A percentile compares a stretch with the other conserved stretches of the same genome.
Evolutionary conservation across 1,140 invertebrate species (phyloP).

Genomic region (Helicoverpa zea): DNA sequence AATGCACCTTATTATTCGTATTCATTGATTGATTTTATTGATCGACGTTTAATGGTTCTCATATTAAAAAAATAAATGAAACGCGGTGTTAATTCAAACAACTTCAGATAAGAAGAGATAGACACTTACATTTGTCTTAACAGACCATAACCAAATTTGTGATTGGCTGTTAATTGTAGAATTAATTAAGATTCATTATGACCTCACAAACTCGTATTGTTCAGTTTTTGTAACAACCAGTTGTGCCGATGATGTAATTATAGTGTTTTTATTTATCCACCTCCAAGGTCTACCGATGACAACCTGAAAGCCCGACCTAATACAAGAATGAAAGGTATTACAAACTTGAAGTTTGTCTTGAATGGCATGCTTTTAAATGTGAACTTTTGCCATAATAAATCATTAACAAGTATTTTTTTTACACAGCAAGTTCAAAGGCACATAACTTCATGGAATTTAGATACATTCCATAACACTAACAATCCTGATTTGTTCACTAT

Average conservation of each 20-base stretch:
- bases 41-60: no score
- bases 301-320: slow-evolving; percentile 44
- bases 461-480: slow-evolving; percentile 6
- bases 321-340: slow-evolving; percentile 50
- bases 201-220: slow-evolving; percentile 9
- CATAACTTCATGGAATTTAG: slow-evolving; percentile 13
- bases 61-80: no score
- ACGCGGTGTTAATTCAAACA: no score
- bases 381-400: neutral
- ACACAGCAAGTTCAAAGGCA: slow-evolving; percentile 15
- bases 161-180: neutral
- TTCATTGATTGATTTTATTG: no score
- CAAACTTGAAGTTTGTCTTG: slow-evolving; percentile 32
- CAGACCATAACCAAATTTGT: neutral
- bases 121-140: neutral
- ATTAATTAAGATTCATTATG: slow-evolving; percentile 16
- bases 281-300: slow-evolving; percentile 45
- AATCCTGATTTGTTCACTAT: slow-evolving; percentile 18
- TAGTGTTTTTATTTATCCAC: slow-evolving; percentile 47
- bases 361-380: slow-evolving; percentile 44
- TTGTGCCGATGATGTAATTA: slow-evolving; percentile 44
- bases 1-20: no score
- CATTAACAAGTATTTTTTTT: slow-evolving; percentile 34
- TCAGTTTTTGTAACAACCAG: slow-evolving; percentile 29
- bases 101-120: neutral